phyloP scores from a whole-genome alignment of 2,797 vertebrate species.

The Coracias cyanogaster region DNA sequence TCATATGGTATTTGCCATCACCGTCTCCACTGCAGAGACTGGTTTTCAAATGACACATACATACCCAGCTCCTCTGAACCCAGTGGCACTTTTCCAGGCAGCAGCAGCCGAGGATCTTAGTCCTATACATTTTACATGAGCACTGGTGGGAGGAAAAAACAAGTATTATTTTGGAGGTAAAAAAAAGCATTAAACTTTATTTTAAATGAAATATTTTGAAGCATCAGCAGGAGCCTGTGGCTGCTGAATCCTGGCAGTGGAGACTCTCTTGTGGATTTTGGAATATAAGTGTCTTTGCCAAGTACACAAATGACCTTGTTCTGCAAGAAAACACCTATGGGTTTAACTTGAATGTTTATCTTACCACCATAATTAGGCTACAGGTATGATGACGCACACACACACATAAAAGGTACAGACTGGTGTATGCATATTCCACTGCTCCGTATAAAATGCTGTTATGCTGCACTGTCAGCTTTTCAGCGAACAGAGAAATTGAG shows the following conservation, averaged over 20 bases:
- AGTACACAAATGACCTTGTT: slow-evolving; percentile 17
- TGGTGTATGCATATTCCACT: neutral
- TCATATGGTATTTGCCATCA: neutral
- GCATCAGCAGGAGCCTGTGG: neutral
- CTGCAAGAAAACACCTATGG: neutral
- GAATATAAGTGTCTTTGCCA: neutral
- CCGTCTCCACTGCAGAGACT: neutral
- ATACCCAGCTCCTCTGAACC: neutral
- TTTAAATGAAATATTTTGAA: slow-evolving; percentile 27
- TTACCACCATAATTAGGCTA: neutral
- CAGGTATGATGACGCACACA: neutral
- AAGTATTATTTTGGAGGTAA: neutral
- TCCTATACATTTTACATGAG: neutral
- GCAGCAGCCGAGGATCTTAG: neutral
- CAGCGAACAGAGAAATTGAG: slow-evolving; percentile 35
- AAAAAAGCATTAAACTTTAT: neutral
- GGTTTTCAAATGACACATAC: neutral
- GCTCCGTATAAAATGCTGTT: neutral
- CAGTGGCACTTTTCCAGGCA: neutral
- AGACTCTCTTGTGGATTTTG: neutral
- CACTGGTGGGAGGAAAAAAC: fast-evolving
- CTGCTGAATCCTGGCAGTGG: slow-evolving; percentile 9
- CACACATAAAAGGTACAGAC: neutral
- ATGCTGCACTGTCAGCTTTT: neutral
- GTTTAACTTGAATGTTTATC: slow-evolving; percentile 16